Percentiles rank a stretch among this genome's conserved stretches.
Conservation (phyloP, 2,113 vertebrate genomes). For the Pipra filicauda region DNA sequence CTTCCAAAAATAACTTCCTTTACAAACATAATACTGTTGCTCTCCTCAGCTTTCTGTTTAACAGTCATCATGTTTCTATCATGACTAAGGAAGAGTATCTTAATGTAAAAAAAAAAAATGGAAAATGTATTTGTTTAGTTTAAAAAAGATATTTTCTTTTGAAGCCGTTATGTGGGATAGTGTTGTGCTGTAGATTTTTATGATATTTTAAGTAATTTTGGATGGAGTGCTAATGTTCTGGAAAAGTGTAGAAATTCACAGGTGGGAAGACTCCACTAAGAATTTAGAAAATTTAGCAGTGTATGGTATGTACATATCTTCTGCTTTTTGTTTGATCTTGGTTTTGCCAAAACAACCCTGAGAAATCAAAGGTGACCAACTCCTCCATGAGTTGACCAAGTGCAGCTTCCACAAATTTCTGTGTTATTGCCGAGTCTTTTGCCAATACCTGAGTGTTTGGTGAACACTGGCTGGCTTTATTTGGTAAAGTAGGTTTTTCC, state of each 20-base stretch:
- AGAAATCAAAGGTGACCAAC: not conserved
- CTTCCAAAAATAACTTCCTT: constrained; percentile 15
- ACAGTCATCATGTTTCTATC: not conserved
- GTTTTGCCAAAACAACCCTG: not conserved
- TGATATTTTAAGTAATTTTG: not conserved
- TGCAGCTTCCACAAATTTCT: not conserved
- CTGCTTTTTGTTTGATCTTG: not conserved
- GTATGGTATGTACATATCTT: not conserved
- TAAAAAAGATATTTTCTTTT: not conserved
- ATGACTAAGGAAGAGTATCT: not conserved
- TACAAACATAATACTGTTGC: not conserved
- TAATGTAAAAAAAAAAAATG: not conserved
- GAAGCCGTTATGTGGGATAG: not conserved
- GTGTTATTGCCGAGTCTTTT: not conserved
- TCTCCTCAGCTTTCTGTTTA: constrained; percentile 14
- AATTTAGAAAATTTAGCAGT: not conserved
- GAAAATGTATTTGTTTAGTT: not conserved
- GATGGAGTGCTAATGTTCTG: not conserved
- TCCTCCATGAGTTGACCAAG: fast-evolving
- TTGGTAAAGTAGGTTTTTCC: not conserved
- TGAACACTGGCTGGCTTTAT: not conserved
- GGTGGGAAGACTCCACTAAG: not conserved
- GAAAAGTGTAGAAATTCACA: not conserved
- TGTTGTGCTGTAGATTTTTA: not conserved
- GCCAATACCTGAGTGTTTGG: no score